Conservation (phyloP, 2,113 vertebrate species). For the Muntiacus reevesi region DNA sequence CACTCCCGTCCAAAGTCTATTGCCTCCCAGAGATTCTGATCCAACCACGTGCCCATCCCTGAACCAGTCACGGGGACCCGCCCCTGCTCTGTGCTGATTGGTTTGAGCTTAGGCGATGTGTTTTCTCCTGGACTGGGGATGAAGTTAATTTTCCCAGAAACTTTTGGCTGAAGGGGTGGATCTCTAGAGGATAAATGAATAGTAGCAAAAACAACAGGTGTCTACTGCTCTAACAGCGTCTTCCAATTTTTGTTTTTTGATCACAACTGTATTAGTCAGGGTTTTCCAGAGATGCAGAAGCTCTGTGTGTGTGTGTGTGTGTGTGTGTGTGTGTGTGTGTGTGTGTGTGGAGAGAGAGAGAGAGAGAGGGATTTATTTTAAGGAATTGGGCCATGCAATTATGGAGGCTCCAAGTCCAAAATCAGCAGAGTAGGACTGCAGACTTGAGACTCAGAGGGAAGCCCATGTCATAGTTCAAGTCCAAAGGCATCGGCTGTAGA, state of each 20-base stretch:
- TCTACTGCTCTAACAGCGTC: neutral
- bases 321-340: neutral
- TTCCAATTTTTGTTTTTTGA: neutral
- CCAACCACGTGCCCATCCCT: neutral
- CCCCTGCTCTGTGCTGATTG: neutral
- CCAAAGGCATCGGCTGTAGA: neutral
- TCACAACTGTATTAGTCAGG: neutral
- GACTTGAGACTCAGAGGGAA: neutral
- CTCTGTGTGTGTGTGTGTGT: neutral
- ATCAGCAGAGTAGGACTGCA: neutral
- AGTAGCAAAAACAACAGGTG: neutral
- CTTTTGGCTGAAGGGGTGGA: neutral
- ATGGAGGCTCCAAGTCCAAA: neutral
- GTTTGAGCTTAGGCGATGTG: neutral
- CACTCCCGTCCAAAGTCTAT: neutral
- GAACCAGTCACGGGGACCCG: neutral
- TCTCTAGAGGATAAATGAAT: neutral
- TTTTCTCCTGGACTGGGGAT: neutral
- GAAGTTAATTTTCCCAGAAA: neutral
- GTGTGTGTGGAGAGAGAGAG: neutral
- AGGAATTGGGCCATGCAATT: neutral
- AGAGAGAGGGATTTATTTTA: neutral
- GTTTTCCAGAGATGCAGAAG: neutral
- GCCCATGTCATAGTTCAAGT: neutral
- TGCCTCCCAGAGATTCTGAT: neutral